A percentile compares a stretch with the other conserved stretches of the same genome.
Conservation (phyloP, 2,113 vertebrate species). For the Camelus bactrianus region DNA sequence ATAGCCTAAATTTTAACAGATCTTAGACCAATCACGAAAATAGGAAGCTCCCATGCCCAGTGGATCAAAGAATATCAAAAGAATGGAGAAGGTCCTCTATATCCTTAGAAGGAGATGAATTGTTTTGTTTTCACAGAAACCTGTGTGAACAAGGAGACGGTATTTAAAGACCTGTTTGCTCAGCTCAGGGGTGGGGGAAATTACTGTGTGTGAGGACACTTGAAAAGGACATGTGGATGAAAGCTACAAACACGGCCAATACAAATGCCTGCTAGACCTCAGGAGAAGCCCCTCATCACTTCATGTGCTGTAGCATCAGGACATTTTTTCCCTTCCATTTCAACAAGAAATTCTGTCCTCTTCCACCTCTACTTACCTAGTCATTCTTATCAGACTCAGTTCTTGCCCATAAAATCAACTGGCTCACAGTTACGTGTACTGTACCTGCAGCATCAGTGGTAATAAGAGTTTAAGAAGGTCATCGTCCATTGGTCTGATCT, state of each 20-base stretch:
- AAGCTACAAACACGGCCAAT: background rate
- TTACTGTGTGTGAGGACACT: background rate
- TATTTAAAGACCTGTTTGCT: background rate
- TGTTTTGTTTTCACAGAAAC: background rate
- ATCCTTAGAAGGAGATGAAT: background rate
- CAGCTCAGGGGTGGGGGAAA: background rate
- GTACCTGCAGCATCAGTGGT: constrained; percentile 88
- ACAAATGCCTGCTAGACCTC: background rate
- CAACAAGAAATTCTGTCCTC: background rate
- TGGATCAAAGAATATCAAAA: background rate
- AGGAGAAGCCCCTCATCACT: background rate
- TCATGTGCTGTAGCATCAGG: background rate
- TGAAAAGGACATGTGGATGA: background rate
- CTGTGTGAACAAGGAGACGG: background rate
- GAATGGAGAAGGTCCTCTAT: background rate
- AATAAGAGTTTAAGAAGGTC: constrained; percentile 89
- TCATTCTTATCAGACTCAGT: background rate
- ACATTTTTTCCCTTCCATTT: background rate
- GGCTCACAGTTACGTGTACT: background rate
- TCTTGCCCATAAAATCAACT: background rate
- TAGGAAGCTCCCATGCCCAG: background rate
- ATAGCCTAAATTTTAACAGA: background rate
- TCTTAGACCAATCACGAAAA: background rate
- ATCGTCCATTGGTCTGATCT: constrained; percentile 87
- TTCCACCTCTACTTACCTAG: background rate